A percentile compares a stretch with the other conserved stretches of the same genome.
phyloP scores from a whole-genome alignment of 2,113 vertebrate genomes.

The Datnioides undecimradiatus region DNA sequence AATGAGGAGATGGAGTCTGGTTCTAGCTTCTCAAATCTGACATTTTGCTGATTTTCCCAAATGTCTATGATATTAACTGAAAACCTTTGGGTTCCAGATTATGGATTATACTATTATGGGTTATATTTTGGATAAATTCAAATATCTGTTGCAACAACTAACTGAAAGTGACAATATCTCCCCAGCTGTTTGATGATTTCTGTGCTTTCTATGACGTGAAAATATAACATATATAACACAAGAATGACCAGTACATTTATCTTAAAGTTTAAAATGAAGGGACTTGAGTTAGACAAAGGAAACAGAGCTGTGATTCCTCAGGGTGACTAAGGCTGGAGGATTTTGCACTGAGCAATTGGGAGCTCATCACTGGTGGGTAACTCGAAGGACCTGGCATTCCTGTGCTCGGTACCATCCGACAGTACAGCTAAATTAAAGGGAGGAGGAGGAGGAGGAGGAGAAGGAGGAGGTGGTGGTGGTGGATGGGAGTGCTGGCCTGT shows the following conservation, averaged over 20 bases:
- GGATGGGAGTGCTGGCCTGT: slow-evolving; percentile 19
- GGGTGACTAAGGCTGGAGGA: slow-evolving; percentile 40
- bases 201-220: not conserved
- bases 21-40: not conserved
- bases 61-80: too few species aligned
- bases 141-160: not conserved
- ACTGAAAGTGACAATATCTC: not conserved
- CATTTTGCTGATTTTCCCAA: not conserved
- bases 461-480: not conserved
- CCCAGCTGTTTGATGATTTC: not conserved
- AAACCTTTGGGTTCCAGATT: too few species aligned
- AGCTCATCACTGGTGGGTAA: slow-evolving; percentile 49
- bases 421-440: slow-evolving; percentile 51
- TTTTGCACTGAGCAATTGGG: not conserved
- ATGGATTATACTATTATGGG: too few species aligned
- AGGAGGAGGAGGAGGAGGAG: slow-evolving; percentile 5
- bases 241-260: not conserved
- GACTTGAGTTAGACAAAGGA: slow-evolving; percentile 9
- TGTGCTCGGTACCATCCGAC: slow-evolving; percentile 17
- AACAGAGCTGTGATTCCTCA: not conserved
- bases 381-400: slow-evolving; percentile 65
- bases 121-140: not conserved
- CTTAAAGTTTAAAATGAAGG: not conserved
- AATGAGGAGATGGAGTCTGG: not conserved
- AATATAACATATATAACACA: not conserved